Percentiles rank a stretch among this genome's conserved stretches.
phyloP scores from a whole-genome alignment of 2,888 invertebrate genomes.

The Amiota communis region DNA sequence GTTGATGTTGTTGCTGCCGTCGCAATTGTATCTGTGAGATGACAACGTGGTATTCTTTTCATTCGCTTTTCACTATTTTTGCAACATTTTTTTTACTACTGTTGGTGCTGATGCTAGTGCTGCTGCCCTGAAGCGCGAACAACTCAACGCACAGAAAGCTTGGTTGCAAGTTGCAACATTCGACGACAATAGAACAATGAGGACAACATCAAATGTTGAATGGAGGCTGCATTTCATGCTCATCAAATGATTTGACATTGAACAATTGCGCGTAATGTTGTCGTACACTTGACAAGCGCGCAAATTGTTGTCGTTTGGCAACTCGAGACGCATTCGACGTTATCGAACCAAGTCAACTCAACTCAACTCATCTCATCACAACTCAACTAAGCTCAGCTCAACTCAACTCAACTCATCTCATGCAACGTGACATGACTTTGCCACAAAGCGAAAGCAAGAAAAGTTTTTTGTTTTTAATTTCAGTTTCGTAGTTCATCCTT shows the following conservation, averaged over 20 bases:
- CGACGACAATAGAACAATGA: conserved; percentile 31
- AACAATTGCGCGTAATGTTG: conserved; percentile 68
- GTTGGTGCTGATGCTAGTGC: neutral
- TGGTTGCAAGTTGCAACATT: neutral
- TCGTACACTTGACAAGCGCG: conserved; percentile 67
- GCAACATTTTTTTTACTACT: neutral
- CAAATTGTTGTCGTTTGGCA: conserved; percentile 56
- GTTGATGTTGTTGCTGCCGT: conserved; percentile 50
- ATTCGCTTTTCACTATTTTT: conserved; percentile 1
- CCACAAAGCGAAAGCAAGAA: conserved; percentile 15
- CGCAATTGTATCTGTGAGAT: too few species aligned
- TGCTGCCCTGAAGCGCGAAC: neutral
- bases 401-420: too few species aligned
- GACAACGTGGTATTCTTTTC: neutral
- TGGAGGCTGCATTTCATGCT: conserved; percentile 59
- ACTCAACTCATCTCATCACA: neutral
- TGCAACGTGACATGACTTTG: neutral
- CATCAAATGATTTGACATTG: conserved; percentile 67
- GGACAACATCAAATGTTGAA: conserved; percentile 22
- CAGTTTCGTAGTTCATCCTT: neutral
- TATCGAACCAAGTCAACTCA: conserved; percentile 38
- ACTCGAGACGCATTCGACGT: neutral
- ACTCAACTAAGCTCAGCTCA: too few species aligned
- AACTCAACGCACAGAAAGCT: neutral
- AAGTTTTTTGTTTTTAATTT: too few species aligned